phyloP scores from a whole-genome alignment of 2,888 invertebrate genomes.

The Tribolium freemani region DNA sequence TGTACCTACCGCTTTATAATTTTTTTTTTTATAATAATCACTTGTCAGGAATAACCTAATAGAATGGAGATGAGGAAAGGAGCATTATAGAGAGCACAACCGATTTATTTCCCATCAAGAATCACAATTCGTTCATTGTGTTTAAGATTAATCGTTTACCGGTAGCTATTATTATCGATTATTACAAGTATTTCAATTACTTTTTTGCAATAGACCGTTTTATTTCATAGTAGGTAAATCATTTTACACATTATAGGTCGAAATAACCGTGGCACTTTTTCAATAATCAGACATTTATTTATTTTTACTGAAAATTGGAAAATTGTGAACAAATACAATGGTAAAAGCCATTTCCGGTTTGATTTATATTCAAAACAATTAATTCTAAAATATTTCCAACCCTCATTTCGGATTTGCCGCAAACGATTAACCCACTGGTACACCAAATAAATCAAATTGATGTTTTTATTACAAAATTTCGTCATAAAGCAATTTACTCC shows the following conservation, averaged over 20 bases:
- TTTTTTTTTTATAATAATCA: no score
- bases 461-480: slow-evolving; percentile 57
- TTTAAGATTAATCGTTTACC: slow-evolving; percentile 20
- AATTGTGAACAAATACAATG: no score
- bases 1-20: no score
- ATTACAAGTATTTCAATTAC: slow-evolving; percentile 13
- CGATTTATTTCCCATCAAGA: slow-evolving; percentile 16
- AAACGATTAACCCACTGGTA: slow-evolving; percentile 21
- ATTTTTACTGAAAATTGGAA: background rate
- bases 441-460: slow-evolving; percentile 58
- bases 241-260: background rate
- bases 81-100: background rate
- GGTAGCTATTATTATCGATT: slow-evolving; percentile 9
- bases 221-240: background rate
- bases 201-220: slow-evolving; percentile 5
- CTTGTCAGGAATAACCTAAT: background rate
- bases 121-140: background rate
- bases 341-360: background rate
- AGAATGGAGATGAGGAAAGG: background rate
- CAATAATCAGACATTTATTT: background rate
- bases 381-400: no score
- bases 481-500: slow-evolving; percentile 54
- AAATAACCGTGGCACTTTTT: background rate
- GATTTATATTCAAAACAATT: no score
- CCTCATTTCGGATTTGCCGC: background rate